Conservation (phyloP, 2,888 invertebrate genomes). For the Archips xylosteana region DNA sequence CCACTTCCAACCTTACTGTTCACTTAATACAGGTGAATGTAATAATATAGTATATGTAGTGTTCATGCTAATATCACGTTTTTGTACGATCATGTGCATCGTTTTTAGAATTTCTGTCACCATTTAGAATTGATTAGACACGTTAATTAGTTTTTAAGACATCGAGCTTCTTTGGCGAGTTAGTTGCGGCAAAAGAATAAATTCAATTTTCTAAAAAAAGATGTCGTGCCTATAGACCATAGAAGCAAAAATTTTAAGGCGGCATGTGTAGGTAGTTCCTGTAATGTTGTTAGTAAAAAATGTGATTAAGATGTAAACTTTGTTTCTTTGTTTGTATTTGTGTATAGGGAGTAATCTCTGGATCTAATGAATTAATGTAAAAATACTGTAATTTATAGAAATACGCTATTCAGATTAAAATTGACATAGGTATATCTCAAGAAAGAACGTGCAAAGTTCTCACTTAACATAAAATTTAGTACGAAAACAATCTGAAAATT, state of each 20-base stretch:
- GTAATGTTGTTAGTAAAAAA: neutral
- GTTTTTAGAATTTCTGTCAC: slow-evolving; percentile 42
- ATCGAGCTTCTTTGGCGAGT: slow-evolving; percentile 12
- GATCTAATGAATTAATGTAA: too few relatives aligned
- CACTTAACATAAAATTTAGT: too few relatives aligned
- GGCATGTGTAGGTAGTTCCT: neutral
- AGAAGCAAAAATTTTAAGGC: neutral
- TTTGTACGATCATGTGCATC: slow-evolving; percentile 33
- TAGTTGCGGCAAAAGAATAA: slow-evolving; percentile 25
- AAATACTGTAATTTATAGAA: too few relatives aligned
- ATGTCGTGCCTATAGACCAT: neutral
- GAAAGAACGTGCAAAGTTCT: too few relatives aligned
- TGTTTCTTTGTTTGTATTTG: too few relatives aligned
- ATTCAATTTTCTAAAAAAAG: slow-evolving; percentile 21
- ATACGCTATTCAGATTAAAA: too few relatives aligned
- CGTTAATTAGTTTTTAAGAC: slow-evolving; percentile 41
- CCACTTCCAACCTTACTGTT: slow-evolving; percentile 9
- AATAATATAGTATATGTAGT: too few relatives aligned
- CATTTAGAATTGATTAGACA: slow-evolving; percentile 47
- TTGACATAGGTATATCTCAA: too few relatives aligned
- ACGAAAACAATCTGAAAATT: too few relatives aligned
- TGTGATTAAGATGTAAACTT: too few relatives aligned
- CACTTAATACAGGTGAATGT: slow-evolving; percentile 12
- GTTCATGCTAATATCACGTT: slow-evolving; percentile 30
- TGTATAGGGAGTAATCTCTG: too few relatives aligned